These are phyloP conservation scores for Gymnoscelis rufifasciata DNA, from an alignment of 2,888 invertebrate species.

Conservation along the genomic window DNA sequence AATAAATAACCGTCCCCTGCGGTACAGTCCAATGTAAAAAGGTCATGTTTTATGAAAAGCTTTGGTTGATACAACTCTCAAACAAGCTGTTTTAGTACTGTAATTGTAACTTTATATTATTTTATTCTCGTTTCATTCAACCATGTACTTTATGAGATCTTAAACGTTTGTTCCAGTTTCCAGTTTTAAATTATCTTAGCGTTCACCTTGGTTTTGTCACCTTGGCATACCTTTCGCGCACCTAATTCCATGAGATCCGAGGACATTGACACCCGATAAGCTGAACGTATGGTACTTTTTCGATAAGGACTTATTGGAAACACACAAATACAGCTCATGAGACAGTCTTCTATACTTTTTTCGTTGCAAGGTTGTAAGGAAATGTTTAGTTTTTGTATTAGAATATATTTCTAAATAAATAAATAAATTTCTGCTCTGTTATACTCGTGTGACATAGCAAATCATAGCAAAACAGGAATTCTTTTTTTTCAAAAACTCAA, in stretches of 20 bases:
- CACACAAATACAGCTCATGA: neutral
- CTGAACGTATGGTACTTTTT: conserved; percentile 25
- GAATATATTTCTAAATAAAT: no score
- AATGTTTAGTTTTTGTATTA: no score
- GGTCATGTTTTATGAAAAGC: neutral
- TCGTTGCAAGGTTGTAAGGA: no score
- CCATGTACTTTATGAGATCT: conserved; percentile 17
- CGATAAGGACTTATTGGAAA: conserved; percentile 11
- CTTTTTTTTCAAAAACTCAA: no score
- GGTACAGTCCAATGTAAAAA: no score
- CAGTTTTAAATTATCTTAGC: conserved; percentile 25
- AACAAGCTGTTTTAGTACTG: no score
- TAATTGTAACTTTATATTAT: no score
- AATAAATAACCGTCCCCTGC: no score
- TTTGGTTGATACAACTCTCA: neutral
- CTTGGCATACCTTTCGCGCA: conserved; percentile 61
- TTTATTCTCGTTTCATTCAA: neutral
- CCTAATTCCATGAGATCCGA: conserved; percentile 46
- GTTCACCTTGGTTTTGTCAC: conserved; percentile 50
- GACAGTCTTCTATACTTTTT: no score
- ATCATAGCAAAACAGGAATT: no score
- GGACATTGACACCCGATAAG: conserved; percentile 61
- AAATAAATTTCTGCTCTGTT: no score
- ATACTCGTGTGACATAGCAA: no score
- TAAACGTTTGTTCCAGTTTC: conserved; percentile 24